Conservation (phyloP, 2,113 vertebrate species). For the Dissostichus mawsoni region DNA sequence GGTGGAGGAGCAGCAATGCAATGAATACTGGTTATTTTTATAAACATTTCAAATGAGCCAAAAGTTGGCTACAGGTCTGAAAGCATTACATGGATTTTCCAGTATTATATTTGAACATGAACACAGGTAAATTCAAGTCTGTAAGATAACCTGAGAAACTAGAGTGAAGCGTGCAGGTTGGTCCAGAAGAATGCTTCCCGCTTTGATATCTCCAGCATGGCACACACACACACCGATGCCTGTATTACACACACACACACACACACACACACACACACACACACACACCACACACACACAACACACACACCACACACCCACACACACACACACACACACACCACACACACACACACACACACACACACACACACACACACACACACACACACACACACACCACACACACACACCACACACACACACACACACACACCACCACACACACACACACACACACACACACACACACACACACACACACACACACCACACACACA, state of each 20-base stretch:
- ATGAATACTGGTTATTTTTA: not conserved
- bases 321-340: too few species aligned
- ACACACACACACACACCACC: slow-evolving; percentile 11
- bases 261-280: too few species aligned
- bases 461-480: not conserved
- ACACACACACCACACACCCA: too few species aligned
- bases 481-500: not conserved
- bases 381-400: slow-evolving; percentile 18
- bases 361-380: not conserved
- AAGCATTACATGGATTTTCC: not conserved
- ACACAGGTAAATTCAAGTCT: not conserved
- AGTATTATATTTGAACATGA: not conserved
- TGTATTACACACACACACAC: slow-evolving; percentile 4
- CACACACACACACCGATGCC: slow-evolving; percentile 13
- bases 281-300: not conserved
- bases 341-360: too few species aligned
- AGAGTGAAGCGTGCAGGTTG: not conserved
- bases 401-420: slow-evolving; percentile 12
- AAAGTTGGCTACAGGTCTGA: not conserved
- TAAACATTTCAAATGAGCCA: not conserved
- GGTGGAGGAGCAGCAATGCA: not conserved
- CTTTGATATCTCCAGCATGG: slow-evolving; percentile 43
- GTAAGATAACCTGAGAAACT: not conserved
- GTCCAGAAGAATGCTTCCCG: slow-evolving; percentile 19
- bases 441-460: not conserved